Percentiles rank a stretch among this genome's conserved stretches.
phyloP scores from a whole-genome alignment of 2,113 vertebrate species.

The Callopanchax toddi region DNA sequence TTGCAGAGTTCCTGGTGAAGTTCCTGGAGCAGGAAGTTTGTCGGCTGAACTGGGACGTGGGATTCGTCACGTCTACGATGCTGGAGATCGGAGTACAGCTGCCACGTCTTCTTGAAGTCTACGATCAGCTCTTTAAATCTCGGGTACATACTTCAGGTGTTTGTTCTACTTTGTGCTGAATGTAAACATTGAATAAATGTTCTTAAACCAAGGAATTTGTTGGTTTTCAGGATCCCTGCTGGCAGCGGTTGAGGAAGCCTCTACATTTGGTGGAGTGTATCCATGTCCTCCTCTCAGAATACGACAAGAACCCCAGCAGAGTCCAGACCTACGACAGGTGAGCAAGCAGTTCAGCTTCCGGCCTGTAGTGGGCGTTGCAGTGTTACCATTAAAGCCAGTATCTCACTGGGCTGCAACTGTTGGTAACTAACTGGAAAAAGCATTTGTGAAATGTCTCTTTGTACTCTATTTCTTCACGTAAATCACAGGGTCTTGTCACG shows the following conservation, averaged over 20 bases:
- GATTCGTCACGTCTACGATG: conserved; percentile 93
- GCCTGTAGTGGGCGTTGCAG: conserved; percentile 20
- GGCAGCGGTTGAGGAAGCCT: conserved; percentile 92
- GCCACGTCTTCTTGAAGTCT: conserved; percentile 91
- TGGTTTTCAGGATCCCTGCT: conserved; percentile 88
- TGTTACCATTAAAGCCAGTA: no score
- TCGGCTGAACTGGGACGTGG: conserved; percentile 89
- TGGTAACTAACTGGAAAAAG: no score
- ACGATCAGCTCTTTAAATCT: conserved; percentile 94
- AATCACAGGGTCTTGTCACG: no score
- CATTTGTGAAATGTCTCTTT: no score
- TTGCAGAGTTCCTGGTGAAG: conserved; percentile 91
- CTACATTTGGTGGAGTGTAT: conserved; percentile 94
- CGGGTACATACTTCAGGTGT: conserved; percentile 74
- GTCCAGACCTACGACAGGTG: conserved; percentile 88
- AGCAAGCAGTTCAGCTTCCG: conserved; percentile 3
- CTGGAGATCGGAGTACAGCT: conserved; percentile 92
- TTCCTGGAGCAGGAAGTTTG: conserved; percentile 96
- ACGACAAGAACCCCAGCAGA: conserved; percentile 88
- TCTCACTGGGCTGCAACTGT: no score
- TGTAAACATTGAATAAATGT: neutral
- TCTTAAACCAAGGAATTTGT: neutral
- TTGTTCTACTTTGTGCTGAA: neutral
- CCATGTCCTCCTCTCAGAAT: conserved; percentile 89
- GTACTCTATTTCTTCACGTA: no score